A percentile compares a stretch with the other conserved stretches of the same genome.
Conservation (phyloP, 1,140 invertebrate species). For the Heliconius congener region DNA sequence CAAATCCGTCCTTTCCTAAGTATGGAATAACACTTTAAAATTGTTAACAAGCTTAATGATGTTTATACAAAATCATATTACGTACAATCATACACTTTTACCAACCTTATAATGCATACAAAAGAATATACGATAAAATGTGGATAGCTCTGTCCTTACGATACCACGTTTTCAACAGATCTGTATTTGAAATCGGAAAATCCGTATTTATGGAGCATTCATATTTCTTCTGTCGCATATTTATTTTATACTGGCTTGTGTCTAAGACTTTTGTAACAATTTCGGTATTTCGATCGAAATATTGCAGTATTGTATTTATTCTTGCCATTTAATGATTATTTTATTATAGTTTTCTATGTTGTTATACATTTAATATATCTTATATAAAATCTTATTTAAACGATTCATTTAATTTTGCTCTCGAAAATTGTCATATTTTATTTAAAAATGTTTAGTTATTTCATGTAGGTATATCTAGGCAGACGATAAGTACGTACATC, state of each 20-base stretch:
- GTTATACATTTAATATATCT: neutral
- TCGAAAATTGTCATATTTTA: too few relatives aligned
- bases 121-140: conserved; percentile 1
- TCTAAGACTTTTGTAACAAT: neutral
- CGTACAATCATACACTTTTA: neutral
- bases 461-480: too few relatives aligned
- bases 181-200: conserved; percentile 16
- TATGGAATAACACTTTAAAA: too few relatives aligned
- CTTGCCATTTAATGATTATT: neutral
- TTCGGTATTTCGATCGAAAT: neutral
- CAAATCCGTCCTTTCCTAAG: too few relatives aligned
- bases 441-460: too few relatives aligned
- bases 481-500: too few relatives aligned
- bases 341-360: neutral
- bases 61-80: neutral
- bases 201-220: conserved; percentile 16
- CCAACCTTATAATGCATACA: neutral
- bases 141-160: conserved; percentile 17
- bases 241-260: conserved; percentile 5
- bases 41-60: neutral
- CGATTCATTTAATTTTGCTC: too few relatives aligned
- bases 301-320: neutral
- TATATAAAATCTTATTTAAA: too few relatives aligned
- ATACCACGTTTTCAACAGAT: conserved; percentile 18
- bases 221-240: conserved; percentile 1